Evolutionary conservation across 2,113 vertebrate species (phyloP).

Genomic region (Puntigrus tetrazona): DNA sequence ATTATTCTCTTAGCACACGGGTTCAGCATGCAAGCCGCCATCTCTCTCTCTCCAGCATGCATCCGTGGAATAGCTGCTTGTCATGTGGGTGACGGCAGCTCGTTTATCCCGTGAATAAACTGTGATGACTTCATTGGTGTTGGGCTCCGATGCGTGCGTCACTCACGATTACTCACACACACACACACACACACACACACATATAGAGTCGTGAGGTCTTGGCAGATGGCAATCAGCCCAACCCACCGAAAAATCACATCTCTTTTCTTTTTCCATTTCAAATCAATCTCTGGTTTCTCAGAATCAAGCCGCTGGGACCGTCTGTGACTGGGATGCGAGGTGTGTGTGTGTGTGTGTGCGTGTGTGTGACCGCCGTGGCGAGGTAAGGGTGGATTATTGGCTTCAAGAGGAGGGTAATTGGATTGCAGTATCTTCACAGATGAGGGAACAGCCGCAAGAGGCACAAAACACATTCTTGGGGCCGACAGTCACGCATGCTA

Average conservation of each 20-base stretch:
- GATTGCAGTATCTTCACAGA: conserved; percentile 32
- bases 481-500: not conserved
- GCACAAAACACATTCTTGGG: conserved; percentile 13
- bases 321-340: too few relatives aligned
- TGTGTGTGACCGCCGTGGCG: too few relatives aligned
- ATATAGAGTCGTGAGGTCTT: not conserved
- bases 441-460: conserved; percentile 2
- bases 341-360: too few relatives aligned
- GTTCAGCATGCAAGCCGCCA: conserved; percentile 23
- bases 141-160: conserved; percentile 4
- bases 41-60: conserved; percentile 20
- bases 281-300: conserved; percentile 28
- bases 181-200: too few relatives aligned
- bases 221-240: conserved; percentile 26
- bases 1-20: conserved; percentile 6
- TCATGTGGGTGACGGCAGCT: not conserved
- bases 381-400: conserved; percentile 20
- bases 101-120: conserved; percentile 29
- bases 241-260: not conserved
- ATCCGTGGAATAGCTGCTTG: conserved; percentile 1
- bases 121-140: conserved; percentile 10
- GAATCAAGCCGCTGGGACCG: too few relatives aligned
- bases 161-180: not conserved
- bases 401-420: conserved; percentile 27
- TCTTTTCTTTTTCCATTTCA: not conserved